Base-by-base conservation (phyloP, 2,888 invertebrate genomes). In the Drosophila leonis region DNA sequence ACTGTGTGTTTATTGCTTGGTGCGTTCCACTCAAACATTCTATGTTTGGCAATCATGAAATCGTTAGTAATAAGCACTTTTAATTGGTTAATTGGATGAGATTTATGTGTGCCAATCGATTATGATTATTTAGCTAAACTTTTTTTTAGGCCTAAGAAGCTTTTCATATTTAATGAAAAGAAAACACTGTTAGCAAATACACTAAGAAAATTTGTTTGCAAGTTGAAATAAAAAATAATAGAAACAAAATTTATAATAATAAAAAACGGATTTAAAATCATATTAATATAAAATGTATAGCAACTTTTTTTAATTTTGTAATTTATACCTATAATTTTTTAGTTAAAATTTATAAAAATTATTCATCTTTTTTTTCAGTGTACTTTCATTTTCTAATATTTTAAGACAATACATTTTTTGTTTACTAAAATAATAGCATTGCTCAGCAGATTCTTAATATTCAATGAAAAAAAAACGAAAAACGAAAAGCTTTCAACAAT, bases 31-130 rank as follows among this genome's bases (percentile, higher is more conserved):
- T 18, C 18, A 27, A 13, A 65, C 20, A 52, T 31, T 44, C 10
- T 10, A 66, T 55, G 41, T 39, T 18, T 31, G 49, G 49, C 15
- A 51, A 35, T 39, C 7, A 7, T 9, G 49, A n/a, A 39, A 37
- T 37, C 44, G 4, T 46, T 18, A 18, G 41, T 27, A 27, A 35
- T 24, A n/a, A 39, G 27, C 56, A 44, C 18, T 54, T 51, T 46
- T n/a, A 27, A 13, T 37, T 33, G n/a, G n/a, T n/a, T 35, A 29
- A 48, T 37, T 37, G 48, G 35, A 7, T 37, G 27, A 24, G 27
- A 35, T 18, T 35, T 46, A 35, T 46, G 18, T 35, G n/a, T n/a
- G 27, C 35, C 29, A 37, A 48, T 29, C 37, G 46, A 37, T 20
- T 24, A 2, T 33, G 9, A 29, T 20, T 41, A 18, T 20, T 31